A percentile compares a stretch with the other conserved stretches of the same genome.
Conservation (phyloP, 2,113 vertebrate species). For the Brachyhypopomus gauderio region DNA sequence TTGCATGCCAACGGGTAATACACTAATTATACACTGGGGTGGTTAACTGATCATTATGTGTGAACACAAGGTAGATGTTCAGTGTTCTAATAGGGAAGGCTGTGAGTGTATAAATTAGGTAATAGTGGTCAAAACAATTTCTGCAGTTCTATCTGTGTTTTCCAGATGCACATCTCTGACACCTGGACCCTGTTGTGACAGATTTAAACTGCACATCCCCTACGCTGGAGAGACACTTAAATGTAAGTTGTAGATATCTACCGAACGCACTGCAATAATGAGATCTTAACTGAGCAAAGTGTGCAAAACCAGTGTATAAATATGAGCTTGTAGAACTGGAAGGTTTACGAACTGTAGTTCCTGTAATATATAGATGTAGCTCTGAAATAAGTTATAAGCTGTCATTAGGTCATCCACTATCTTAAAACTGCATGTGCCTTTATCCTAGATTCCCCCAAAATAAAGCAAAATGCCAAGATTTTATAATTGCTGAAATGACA, state of each 20-base stretch:
- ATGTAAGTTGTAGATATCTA: slow-evolving; percentile 80
- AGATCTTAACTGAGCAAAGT: neutral
- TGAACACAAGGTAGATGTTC: too few relatives aligned
- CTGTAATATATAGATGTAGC: neutral
- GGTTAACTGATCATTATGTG: too few relatives aligned
- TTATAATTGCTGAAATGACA: too few relatives aligned
- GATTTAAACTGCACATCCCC: slow-evolving; percentile 97
- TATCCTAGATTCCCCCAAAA: too few relatives aligned
- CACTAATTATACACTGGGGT: too few relatives aligned
- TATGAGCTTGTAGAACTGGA: slow-evolving; percentile 9
- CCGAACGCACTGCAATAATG: neutral
- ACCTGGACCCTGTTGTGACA: slow-evolving; percentile 92
- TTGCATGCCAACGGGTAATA: too few relatives aligned
- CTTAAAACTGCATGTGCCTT: too few relatives aligned
- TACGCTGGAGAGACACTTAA: slow-evolving; percentile 98
- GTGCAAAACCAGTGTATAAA: neutral
- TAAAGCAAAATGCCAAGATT: too few relatives aligned
- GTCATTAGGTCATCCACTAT: too few relatives aligned
- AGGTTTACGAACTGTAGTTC: neutral
- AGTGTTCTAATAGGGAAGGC: too few relatives aligned
- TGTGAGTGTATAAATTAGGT: neutral
- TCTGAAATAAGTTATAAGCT: neutral
- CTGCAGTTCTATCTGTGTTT: neutral
- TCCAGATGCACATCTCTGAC: slow-evolving; percentile 92
- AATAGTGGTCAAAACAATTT: neutral